phyloP scores from a whole-genome alignment of 2,888 invertebrate genomes.

The Oscheius sp. region DNA sequence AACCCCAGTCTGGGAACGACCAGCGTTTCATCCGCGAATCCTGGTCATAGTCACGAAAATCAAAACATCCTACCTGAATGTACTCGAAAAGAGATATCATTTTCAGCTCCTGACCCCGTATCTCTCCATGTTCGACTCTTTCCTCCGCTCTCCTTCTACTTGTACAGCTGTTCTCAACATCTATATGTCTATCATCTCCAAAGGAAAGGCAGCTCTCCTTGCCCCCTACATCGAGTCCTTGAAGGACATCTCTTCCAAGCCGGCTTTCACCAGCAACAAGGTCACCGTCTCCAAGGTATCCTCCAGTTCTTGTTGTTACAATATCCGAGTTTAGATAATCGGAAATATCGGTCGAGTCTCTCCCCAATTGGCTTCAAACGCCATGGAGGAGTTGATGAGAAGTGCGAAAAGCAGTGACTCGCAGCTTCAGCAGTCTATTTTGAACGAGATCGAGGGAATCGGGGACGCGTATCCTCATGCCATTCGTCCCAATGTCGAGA shows the following conservation, averaged over 20 bases:
- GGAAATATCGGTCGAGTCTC: constrained; percentile 62
- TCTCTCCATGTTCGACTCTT: constrained; percentile 85
- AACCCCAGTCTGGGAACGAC: too few species aligned
- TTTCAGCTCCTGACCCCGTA: constrained; percentile 83
- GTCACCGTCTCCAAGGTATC: constrained; percentile 27
- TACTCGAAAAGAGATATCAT: constrained; percentile 21
- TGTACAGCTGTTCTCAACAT: constrained; percentile 82
- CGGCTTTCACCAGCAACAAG: constrained; percentile 15
- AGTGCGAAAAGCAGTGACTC: constrained; percentile 40
- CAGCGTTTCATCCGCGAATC: too few species aligned
- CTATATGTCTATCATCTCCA: constrained; percentile 78
- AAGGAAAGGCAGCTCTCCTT: constrained; percentile 30
- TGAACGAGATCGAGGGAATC: constrained; percentile 63
- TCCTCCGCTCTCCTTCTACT: constrained; percentile 80
- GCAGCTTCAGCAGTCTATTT: constrained; percentile 49
- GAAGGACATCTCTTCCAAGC: constrained; percentile 29
- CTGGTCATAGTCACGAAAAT: too few species aligned
- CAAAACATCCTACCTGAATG: background rate
- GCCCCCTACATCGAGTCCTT: constrained; percentile 25
- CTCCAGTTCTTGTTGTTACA: background rate
- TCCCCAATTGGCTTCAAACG: constrained; percentile 51
- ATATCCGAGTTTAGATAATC: constrained; percentile 54
- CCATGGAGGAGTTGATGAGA: constrained; percentile 59
- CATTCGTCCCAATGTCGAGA: constrained; percentile 26
- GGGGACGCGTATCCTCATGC: constrained; percentile 23